Conservation (phyloP, 2,888 invertebrate genomes). For the Dilophus febrilis region DNA sequence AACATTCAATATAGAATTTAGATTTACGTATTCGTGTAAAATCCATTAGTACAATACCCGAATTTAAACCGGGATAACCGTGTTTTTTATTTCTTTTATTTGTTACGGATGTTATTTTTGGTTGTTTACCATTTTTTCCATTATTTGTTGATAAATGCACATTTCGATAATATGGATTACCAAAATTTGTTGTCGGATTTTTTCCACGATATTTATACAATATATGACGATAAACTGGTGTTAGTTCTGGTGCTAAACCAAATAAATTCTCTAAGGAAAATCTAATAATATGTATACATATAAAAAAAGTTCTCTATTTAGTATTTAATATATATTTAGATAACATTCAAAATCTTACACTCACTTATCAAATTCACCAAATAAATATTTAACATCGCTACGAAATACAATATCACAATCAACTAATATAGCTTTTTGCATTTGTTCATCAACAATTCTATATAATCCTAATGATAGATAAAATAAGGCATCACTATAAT, state of each 20-base stretch:
- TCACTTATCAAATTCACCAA: constrained; percentile 44
- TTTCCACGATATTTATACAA: constrained; percentile 46
- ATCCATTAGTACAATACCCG: constrained; percentile 57
- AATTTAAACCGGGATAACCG: constrained; percentile 63
- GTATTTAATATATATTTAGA: background rate
- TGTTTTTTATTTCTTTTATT: constrained; percentile 16
- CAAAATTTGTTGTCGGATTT: constrained; percentile 43
- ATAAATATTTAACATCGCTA: constrained; percentile 45
- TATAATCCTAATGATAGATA: constrained; percentile 59
- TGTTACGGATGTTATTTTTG: background rate
- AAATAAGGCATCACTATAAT: constrained; percentile 64
- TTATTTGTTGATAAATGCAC: constrained; percentile 3
- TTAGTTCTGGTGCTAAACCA: constrained; percentile 54
- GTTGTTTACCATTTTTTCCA: background rate
- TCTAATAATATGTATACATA: constrained; percentile 14
- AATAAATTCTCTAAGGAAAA: constrained; percentile 47
- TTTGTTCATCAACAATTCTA: constrained; percentile 41
- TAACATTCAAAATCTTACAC: too few relatives aligned
- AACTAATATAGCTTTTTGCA: constrained; percentile 47
- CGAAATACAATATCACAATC: constrained; percentile 64
- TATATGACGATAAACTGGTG: constrained; percentile 63
- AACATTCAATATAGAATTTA: constrained; percentile 36
- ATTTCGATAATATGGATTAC: constrained; percentile 28
- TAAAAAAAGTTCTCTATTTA: constrained; percentile 11
- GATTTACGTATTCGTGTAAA: constrained; percentile 48